Base-by-base conservation (phyloP, 2,113 vertebrate species). In the Corydoras sp. region DNA sequence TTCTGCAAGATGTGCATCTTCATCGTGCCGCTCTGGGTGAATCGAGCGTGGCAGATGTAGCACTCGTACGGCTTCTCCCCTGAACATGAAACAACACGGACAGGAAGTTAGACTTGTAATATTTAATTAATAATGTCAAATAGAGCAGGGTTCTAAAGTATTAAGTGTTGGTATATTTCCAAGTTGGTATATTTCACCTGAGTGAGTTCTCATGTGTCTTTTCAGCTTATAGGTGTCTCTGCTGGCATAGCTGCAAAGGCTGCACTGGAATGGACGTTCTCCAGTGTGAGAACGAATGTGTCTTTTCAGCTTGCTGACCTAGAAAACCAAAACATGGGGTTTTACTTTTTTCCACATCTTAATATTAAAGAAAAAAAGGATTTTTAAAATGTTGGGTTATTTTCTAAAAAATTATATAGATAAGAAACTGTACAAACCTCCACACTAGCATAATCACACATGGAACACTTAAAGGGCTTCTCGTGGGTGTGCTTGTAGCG, bases 1-100 rank as follows among this genome's bases (percentile, higher is more conserved):
- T 98, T 98, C 90, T 98, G 96, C 88, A 98, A 85, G 82, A 98
- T 98, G 88, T 98, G 96, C 96, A 98, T 98, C 88, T 98, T 98
- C 96, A 98, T 98, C 79, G 96, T 98, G 71, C 96, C 96, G 76
- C 96, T 98, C 84, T 98, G 96, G 77, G 96, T 98, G 85, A 98
- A 98, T 32, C 96, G 95, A 79, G 96, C 95, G 1, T 98, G 96
- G 89, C 96, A 98, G 88, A 98, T 98, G 83, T 98, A 98, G 88
- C 95, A 98, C 90, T 98, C 96, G 55, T 98, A 98, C 56, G 96
- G 95, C 84, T 98, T 98, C 90, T 98, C 96, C 72, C 96, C 95
- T 98, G 76, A 12, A 18, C 29, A 10, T 5, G 5, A 12, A 9
- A 62, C 1, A 35, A 35, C 32, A 35, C 6, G 6, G 6, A 35